Evolutionary conservation across 2,113 vertebrate genomes (phyloP).

Genomic region (Myodes glareolus): DNA sequence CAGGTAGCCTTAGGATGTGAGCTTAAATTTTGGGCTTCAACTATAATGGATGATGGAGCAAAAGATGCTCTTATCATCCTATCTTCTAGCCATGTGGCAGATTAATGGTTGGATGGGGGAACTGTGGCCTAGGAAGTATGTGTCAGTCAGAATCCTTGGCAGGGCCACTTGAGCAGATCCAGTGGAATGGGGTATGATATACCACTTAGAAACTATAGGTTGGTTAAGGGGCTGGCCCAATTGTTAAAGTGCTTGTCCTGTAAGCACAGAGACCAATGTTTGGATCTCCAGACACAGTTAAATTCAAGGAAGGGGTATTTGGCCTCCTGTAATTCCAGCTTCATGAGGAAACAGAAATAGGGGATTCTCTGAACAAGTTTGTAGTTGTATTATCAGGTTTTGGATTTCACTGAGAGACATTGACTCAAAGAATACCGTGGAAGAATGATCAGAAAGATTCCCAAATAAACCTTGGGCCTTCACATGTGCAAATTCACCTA

Average conservation of each 20-base stretch:
- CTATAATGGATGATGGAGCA: background rate
- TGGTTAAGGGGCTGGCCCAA: background rate
- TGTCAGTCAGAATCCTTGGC: background rate
- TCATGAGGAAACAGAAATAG: background rate
- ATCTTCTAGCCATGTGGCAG: background rate
- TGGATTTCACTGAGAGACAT: background rate
- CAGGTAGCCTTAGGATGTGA: background rate
- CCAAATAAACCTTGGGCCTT: too few species aligned
- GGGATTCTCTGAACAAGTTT: background rate
- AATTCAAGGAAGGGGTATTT: background rate
- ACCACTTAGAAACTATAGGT: background rate
- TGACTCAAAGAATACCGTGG: background rate
- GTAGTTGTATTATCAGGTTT: background rate
- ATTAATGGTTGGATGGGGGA: background rate
- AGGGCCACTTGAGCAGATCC: background rate
- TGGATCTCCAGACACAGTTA: too few species aligned
- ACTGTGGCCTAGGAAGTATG: background rate
- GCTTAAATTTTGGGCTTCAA: background rate
- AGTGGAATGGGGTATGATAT: background rate
- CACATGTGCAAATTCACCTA: background rate
- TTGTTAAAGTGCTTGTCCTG: background rate
- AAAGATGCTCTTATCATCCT: background rate
- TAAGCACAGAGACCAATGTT: background rate
- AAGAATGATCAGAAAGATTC: background rate
- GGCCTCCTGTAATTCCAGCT: background rate